These are phyloP conservation scores for Neocloeon triangulifer DNA, from an alignment of 1,140 invertebrate genomes.

Conservation along the genomic window DNA sequence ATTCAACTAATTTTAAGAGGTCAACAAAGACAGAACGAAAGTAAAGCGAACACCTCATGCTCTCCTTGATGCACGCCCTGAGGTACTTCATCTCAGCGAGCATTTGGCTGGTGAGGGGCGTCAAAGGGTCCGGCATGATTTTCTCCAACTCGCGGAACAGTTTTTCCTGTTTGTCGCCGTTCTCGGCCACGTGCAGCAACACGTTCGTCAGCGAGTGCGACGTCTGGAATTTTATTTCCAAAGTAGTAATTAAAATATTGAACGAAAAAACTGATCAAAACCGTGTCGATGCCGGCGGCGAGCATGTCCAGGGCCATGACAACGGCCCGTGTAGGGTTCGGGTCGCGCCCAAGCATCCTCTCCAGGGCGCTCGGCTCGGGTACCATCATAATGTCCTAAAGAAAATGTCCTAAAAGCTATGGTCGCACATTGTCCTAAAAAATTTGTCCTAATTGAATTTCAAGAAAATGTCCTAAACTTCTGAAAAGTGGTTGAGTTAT, in stretches of 20 bases:
- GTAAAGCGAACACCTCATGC: slow-evolving; percentile 30
- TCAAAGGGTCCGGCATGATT: slow-evolving; percentile 20
- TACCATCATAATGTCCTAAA: too few species aligned
- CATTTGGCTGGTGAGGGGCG: slow-evolving; percentile 22
- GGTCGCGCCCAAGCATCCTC: slow-evolving; percentile 1
- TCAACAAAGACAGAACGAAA: too few species aligned
- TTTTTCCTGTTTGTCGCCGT: slow-evolving; percentile 37
- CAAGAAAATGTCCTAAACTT: too few species aligned
- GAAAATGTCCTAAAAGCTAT: too few species aligned
- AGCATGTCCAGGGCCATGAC: slow-evolving; percentile 7
- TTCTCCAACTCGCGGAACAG: slow-evolving; percentile 33
- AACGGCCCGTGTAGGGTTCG: slow-evolving; percentile 1
- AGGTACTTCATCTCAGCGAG: slow-evolving; percentile 29
- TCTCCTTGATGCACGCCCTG: slow-evolving; percentile 43
- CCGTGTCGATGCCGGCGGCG: slow-evolving; percentile 6
- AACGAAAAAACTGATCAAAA: too few species aligned
- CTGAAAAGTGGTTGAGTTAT: too few species aligned
- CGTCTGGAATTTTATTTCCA: too few species aligned
- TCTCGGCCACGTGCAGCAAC: slow-evolving; percentile 36
- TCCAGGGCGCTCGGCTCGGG: slow-evolving; percentile 6
- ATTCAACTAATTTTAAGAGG: too few species aligned
- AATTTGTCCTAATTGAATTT: too few species aligned
- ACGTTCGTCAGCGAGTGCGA: slow-evolving; percentile 19
- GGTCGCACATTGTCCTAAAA: too few species aligned
- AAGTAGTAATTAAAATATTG: slow-evolving; percentile 11